Conservation (phyloP, 2,797 vertebrate genomes). For the Loriculus beryllinus region DNA sequence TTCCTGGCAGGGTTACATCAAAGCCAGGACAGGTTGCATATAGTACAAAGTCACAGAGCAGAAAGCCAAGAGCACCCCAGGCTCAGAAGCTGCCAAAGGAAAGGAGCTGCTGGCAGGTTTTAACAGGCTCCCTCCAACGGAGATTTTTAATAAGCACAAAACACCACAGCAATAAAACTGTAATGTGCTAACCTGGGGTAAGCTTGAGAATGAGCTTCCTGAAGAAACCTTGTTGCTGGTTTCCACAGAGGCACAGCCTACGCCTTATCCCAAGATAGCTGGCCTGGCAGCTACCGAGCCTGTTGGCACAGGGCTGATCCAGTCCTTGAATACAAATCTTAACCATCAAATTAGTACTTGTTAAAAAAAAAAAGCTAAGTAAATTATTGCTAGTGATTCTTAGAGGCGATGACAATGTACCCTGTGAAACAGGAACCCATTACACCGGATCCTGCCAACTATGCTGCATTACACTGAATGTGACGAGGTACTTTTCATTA, state of each 20-base stretch:
- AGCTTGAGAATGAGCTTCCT: not conserved
- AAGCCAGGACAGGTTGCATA: not conserved
- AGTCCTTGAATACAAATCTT: not conserved
- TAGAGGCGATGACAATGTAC: not conserved
- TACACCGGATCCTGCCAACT: not conserved
- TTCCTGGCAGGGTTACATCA: not conserved
- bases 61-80: not conserved
- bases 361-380: not conserved
- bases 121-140: not conserved
- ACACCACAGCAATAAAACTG: not conserved
- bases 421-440: not conserved
- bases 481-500: not conserved
- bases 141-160: not conserved
- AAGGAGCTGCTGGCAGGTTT: slow-evolving; percentile 5
- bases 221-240: not conserved
- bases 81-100: not conserved
- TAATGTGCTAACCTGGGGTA: not conserved
- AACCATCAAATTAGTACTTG: not conserved
- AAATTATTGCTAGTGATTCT: not conserved
- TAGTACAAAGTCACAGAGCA: not conserved
- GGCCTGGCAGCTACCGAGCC: not conserved
- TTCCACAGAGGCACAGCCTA: not conserved
- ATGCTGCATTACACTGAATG: not conserved
- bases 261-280: not conserved
- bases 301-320: not conserved